Base-by-base conservation (phyloP, 2,797 vertebrate species). In the Taeniopygia guttata region DNA sequence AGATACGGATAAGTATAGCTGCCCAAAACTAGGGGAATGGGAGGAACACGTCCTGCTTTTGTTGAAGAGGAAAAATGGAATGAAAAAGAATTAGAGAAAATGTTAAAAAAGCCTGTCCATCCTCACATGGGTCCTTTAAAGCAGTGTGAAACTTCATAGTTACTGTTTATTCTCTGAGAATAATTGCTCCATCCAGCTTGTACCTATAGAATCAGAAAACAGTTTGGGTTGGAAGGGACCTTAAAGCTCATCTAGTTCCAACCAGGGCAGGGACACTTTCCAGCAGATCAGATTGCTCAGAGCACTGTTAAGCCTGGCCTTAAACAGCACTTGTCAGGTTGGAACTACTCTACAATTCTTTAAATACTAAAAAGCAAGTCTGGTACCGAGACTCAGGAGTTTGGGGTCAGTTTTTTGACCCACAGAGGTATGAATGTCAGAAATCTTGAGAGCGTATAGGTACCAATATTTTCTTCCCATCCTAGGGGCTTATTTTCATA, bases 361-460 rank as follows among this genome's bases (percentile, higher is more conserved):
- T 82, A 66, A 91, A 83, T 76, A 55, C 80, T 94, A 87, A 90
- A 90, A 68, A 49, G 42, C 51, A 78, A 69, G 17, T 87, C 73
- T 23, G 42, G 51, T 62, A 40, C 46, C 85, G 74, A 94, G 92
- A 88, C 52, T 97, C 92, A 73, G 96, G 93, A 83, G 67, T 69
- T 15, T 82, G 34, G 16, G 21, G 36, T 72, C 93, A 91, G 93
- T 96, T 97, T 93, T 94, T 96, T 95, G 85, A 90, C 82, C 87
- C 94, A 60, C 77, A 79, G 89, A 91, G 91, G 67, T 87, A 96
- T 88, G 40, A 84, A 69, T 87, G 66, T 95, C 90, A 86, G 92
- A 95, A 94, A 95, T 97, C 94, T 92, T 69, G 67, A 89, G 96
- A 94, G 89, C 96, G 73, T 96, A 92, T 87, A 95, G 94, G 96